Evolutionary conservation across 2,797 vertebrate genomes (phyloP).

Genomic region (Diglossa cyanea): DNA sequence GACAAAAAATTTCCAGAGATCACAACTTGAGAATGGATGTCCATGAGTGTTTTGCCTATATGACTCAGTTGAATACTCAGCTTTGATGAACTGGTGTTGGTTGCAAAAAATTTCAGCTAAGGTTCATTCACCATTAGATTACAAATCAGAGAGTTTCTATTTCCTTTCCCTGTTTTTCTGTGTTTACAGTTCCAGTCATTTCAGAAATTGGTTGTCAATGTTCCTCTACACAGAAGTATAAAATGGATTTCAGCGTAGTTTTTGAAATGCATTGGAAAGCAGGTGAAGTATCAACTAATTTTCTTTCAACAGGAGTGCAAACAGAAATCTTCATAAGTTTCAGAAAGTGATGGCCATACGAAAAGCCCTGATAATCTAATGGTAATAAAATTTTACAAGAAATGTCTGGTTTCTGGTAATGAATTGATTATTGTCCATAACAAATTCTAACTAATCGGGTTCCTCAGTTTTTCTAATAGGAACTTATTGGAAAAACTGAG

Average conservation of each 20-base stretch:
- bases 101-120: neutral
- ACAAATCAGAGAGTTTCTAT: neutral
- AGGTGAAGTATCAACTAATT: neutral
- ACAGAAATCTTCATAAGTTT: neutral
- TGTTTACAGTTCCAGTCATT: neutral
- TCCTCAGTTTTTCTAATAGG: neutral
- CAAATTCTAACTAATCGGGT: neutral
- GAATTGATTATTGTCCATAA: neutral
- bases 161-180: neutral
- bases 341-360: neutral
- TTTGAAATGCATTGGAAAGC: neutral
- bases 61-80: neutral
- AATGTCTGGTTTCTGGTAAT: neutral
- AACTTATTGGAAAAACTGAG: too few species aligned
- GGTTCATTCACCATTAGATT: neutral
- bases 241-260: neutral
- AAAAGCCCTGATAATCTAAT: neutral
- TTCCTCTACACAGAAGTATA: neutral
- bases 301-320: neutral
- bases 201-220: neutral
- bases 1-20: neutral
- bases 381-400: neutral
- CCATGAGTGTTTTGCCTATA: neutral
- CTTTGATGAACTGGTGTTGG: neutral
- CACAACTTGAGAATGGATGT: neutral